phyloP scores from a whole-genome alignment of 2,797 vertebrate species.

The Sus cebifrons region DNA sequence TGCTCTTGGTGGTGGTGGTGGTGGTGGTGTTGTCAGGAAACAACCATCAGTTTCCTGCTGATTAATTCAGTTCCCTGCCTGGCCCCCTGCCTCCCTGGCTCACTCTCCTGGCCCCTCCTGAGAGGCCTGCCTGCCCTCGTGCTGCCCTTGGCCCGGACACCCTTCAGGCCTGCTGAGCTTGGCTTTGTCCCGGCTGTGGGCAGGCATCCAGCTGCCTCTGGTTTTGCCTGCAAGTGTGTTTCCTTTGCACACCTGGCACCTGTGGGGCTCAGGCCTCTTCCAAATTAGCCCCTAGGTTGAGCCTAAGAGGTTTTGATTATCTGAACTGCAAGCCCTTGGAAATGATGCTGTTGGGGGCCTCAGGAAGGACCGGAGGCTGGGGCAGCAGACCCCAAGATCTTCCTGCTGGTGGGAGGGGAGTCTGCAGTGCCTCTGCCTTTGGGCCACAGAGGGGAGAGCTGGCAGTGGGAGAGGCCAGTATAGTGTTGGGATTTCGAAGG shows the following conservation, averaged over 20 bases:
- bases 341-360: neutral
- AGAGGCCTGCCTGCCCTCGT: neutral
- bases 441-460: neutral
- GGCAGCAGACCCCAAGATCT: neutral
- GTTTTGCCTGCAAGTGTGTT: slow-evolving; percentile 45
- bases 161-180: neutral
- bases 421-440: neutral
- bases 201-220: neutral
- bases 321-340: neutral
- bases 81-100: neutral
- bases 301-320: neutral
- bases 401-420: neutral
- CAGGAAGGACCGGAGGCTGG: neutral
- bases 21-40: slow-evolving; percentile 65
- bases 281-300: neutral
- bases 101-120: neutral
- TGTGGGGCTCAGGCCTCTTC: neutral
- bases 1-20: neutral
- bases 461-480: neutral
- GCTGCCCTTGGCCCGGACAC: neutral
- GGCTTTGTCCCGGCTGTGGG: neutral
- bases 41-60: slow-evolving; percentile 78
- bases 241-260: slow-evolving; percentile 36
- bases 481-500: neutral
- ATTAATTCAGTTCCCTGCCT: slow-evolving; percentile 72